Evolutionary conservation across 2,113 vertebrate genomes (phyloP).

Genomic region (Mormoops blainvillei): DNA sequence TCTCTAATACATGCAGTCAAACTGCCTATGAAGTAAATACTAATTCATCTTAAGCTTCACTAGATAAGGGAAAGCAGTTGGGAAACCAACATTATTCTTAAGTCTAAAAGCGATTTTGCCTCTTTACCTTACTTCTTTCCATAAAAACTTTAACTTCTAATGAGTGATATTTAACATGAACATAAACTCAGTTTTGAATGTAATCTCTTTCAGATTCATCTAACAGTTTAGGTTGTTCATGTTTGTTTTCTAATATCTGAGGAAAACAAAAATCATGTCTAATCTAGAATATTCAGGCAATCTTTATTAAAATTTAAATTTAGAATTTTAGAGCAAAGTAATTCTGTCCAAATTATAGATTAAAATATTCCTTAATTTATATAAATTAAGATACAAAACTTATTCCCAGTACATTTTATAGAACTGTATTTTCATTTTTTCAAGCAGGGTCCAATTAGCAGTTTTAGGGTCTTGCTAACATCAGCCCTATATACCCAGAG

Average conservation of each 20-base stretch:
- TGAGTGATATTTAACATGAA: too few species aligned
- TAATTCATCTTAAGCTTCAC: neutral
- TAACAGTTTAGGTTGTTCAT: neutral
- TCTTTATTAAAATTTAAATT: slow-evolving; percentile 62
- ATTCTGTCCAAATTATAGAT: neutral
- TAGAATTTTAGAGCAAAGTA: slow-evolving; percentile 55
- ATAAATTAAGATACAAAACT: slow-evolving; percentile 49
- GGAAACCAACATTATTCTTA: neutral
- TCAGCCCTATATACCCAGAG: slow-evolving; percentile 11
- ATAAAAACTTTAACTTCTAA: slow-evolving; percentile 6
- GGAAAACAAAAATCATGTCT: slow-evolving; percentile 22
- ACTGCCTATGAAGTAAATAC: slow-evolving; percentile 57
- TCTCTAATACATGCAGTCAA: slow-evolving; percentile 61
- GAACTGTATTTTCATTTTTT: slow-evolving; percentile 43
- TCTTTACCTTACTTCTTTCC: neutral
- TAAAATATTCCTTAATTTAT: slow-evolving; percentile 28
- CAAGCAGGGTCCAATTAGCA: slow-evolving; percentile 9
- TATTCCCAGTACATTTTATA: slow-evolving; percentile 25
- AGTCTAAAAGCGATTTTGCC: neutral
- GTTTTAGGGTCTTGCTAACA: slow-evolving; percentile 49
- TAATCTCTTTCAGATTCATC: slow-evolving; percentile 7
- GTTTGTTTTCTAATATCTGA: neutral
- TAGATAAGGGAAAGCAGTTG: neutral
- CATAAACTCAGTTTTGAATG: slow-evolving; percentile 35
- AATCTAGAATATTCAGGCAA: slow-evolving; percentile 25